Base-by-base conservation (phyloP, 2,113 vertebrate species). In the Parus major region DNA sequence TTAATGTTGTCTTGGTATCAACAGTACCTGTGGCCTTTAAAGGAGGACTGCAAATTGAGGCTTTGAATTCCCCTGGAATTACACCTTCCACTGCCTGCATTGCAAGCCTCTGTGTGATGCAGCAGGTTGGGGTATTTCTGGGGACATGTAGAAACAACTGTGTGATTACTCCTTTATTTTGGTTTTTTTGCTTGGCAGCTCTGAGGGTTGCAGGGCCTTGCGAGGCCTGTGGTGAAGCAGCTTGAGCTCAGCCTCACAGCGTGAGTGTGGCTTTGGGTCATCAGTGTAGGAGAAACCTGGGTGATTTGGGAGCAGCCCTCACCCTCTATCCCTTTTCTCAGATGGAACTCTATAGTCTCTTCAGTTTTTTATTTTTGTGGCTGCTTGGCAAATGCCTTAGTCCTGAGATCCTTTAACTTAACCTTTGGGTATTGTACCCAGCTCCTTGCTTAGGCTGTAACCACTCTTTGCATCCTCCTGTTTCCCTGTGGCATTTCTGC, bases 311-410 rank as follows among this genome's bases (percentile, higher is more conserved):
- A 84, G 18, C 33, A 80, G 17, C 57, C 29, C 28, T 44, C 17
- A 52, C 28, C 29, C 17, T 36, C 21, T 71, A 1, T 3, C 16
- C 11, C 23, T 83, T 42, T 65, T 12, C 20, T 50, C 52, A 60
- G 15, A 2, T n/a, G 3, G 10, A 50, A 5, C 10, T 63, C 50
- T 14, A 0, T 19, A 47, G 20, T 66, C 17, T 39, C 16, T 20
- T 28, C 17, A 55, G 15, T 2, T n/a, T 53, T 49, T 85, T 24
- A 19, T 81, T 49, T 81, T 6, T 25, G 13, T 57, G 84, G 17
- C 33, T 80, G 42, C 31, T 85, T 88, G 28, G 33, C 12, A 63
- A 66, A 31, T 24, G 9, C 47, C 29, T 81, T 53, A 36, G 36
- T 49, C 39, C 41, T 22, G 82, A 50, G 28, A 36, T 41, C 8